A percentile compares a stretch with the other conserved stretches of the same genome.
These are phyloP conservation scores for Drosophila jambulina DNA, from an alignment of 1,140 invertebrate species.

Conservation along the genomic window DNA sequence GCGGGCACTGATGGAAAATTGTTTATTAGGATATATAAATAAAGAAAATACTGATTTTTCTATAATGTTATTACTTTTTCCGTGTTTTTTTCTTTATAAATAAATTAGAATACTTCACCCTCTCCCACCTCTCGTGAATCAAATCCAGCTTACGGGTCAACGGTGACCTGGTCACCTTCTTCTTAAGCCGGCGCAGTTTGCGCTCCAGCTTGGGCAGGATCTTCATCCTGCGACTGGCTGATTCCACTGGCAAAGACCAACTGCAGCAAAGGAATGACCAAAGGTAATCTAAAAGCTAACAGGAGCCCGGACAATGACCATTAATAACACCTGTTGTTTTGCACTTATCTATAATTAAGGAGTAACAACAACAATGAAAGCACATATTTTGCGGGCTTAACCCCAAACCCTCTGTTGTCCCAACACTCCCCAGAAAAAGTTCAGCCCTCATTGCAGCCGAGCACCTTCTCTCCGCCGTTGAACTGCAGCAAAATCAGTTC, in stretches of 20 bases:
- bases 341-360: slow-evolving; percentile 78
- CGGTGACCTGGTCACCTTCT: slow-evolving; percentile 44
- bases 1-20: slow-evolving; percentile 18
- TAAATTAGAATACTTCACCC: background rate
- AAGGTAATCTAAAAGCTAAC: slow-evolving; percentile 1
- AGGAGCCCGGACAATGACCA: slow-evolving; percentile 21
- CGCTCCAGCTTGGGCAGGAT: slow-evolving; percentile 55
- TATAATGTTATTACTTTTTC: background rate
- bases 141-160: slow-evolving; percentile 59
- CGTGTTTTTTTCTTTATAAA: too few relatives aligned
- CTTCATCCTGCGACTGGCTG: slow-evolving; percentile 47
- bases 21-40: background rate
- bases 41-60: background rate
- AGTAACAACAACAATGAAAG: slow-evolving; percentile 37
- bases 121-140: slow-evolving; percentile 46
- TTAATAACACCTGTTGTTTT: slow-evolving; percentile 78
- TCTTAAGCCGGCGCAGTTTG: slow-evolving; percentile 47
- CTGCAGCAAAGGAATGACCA: slow-evolving; percentile 15
- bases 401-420: background rate
- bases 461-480: slow-evolving; percentile 83
- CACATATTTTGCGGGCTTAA: slow-evolving; percentile 43
- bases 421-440: slow-evolving; percentile 16
- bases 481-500: slow-evolving; percentile 89
- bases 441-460: slow-evolving; percentile 61
- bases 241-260: slow-evolving; percentile 23